Evolutionary conservation across 2,888 invertebrate species (phyloP).

Genomic region (Mythimna lalbum): DNA sequence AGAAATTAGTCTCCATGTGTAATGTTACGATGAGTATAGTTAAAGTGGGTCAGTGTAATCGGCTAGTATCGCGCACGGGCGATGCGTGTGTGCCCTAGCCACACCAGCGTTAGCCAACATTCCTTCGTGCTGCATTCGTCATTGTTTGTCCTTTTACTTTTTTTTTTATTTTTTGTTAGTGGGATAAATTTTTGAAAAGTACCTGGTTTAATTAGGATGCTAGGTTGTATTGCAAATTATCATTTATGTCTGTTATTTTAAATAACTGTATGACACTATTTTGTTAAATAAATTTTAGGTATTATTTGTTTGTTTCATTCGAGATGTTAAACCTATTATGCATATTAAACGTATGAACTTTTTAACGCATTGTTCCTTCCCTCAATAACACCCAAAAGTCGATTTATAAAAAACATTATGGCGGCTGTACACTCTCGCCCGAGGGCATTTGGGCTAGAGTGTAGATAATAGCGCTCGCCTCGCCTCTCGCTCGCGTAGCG

Average conservation of each 20-base stretch:
- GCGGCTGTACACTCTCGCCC: too few relatives aligned
- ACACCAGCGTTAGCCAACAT: constrained; percentile 86
- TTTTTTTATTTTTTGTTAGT: constrained; percentile 74
- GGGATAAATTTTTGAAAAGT: constrained; percentile 89
- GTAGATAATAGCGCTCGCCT: too few relatives aligned
- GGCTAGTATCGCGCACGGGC: constrained; percentile 51
- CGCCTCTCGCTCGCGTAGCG: too few relatives aligned
- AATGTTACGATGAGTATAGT: constrained; percentile 60
- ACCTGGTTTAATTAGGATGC: constrained; percentile 91
- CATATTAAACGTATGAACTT: background rate
- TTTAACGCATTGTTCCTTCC: too few relatives aligned
- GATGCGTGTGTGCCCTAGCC: constrained; percentile 55
- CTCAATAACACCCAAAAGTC: too few relatives aligned
- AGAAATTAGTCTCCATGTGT: constrained; percentile 61
- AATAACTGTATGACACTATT: constrained; percentile 91
- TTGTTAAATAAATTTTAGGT: constrained; percentile 91
- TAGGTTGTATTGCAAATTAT: constrained; percentile 90
- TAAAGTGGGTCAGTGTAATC: constrained; percentile 70
- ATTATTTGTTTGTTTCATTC: constrained; percentile 81
- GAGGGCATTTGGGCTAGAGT: too few relatives aligned
- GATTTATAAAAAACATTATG: too few relatives aligned
- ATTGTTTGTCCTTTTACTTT: constrained; percentile 81
- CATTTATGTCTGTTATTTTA: constrained; percentile 90
- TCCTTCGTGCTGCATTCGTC: constrained; percentile 89
- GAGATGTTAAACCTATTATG: constrained; percentile 1